Conservation (phyloP, 2,113 vertebrate species). For the Ophiodon elongatus region DNA sequence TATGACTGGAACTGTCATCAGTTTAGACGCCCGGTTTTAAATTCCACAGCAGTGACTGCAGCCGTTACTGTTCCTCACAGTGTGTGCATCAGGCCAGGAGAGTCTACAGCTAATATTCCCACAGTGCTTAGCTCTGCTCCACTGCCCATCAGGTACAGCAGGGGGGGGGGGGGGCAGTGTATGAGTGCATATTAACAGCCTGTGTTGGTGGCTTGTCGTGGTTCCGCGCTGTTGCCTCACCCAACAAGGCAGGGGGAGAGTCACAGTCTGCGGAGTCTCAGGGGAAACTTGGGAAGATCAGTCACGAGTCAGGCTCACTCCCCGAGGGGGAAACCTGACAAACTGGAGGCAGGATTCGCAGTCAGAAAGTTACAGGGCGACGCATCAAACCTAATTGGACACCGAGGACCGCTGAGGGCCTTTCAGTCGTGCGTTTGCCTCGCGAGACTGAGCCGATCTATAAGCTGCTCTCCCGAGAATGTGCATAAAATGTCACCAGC, state of each 20-base stretch:
- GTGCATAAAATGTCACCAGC: not conserved
- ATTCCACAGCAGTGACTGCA: slow-evolving; percentile 5
- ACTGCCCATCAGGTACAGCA: slow-evolving; percentile 34
- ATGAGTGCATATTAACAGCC: slow-evolving; percentile 33
- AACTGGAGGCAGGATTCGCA: slow-evolving; percentile 8
- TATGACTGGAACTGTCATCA: not conserved
- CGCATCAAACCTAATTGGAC: slow-evolving; percentile 54
- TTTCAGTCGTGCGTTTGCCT: slow-evolving; percentile 3
- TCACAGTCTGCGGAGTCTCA: slow-evolving; percentile 36
- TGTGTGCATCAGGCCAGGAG: not conserved
- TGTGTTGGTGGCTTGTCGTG: not conserved
- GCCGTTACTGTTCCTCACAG: not conserved
- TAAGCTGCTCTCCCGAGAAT: slow-evolving; percentile 2
- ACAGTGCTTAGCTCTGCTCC: slow-evolving; percentile 23
- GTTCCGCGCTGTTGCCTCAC: slow-evolving; percentile 50
- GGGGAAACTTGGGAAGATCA: slow-evolving; percentile 59
- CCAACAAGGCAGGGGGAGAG: slow-evolving; percentile 53
- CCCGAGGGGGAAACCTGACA: slow-evolving; percentile 24
- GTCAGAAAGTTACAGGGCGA: slow-evolving; percentile 13
- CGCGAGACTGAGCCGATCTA: slow-evolving; percentile 18
- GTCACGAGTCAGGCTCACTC: slow-evolving; percentile 43
- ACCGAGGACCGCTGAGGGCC: slow-evolving; percentile 45
- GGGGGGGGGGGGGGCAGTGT: too few relatives aligned
- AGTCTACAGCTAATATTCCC: slow-evolving; percentile 25
- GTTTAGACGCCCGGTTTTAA: slow-evolving; percentile 8